Percentiles rank a stretch among this genome's conserved stretches.
Conservation (phyloP, 2,113 vertebrate genomes). For the Cercopithecus mona region DNA sequence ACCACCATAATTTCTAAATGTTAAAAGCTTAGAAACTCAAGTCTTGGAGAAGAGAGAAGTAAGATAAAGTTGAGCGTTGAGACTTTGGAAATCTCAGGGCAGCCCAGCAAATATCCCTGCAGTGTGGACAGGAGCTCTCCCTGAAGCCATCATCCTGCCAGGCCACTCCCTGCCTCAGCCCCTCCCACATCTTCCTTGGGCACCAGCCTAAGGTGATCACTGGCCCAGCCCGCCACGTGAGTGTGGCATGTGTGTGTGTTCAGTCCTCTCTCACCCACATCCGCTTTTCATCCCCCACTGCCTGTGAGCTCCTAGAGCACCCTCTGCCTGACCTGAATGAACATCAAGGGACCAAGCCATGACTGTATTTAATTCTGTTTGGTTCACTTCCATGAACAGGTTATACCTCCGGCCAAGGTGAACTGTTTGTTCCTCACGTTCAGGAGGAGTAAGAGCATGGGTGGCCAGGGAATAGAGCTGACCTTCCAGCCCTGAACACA, state of each 20-base stretch:
- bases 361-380: background rate
- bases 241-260: fast-evolving
- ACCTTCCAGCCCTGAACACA: fast-evolving
- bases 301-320: background rate
- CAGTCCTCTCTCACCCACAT: background rate
- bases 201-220: background rate
- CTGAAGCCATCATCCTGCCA: fast-evolving
- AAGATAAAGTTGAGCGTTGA: fast-evolving
- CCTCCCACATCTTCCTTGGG: background rate
- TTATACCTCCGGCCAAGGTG: background rate
- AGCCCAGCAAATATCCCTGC: fast-evolving
- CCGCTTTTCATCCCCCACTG: background rate
- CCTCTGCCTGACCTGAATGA: background rate
- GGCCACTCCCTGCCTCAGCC: fast-evolving
- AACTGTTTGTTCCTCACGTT: background rate
- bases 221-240: background rate
- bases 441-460: background rate
- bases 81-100: background rate
- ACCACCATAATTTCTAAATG: background rate
- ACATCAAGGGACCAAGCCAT: background rate
- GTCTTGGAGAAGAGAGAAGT: background rate
- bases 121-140: background rate
- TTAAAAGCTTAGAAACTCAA: background rate
- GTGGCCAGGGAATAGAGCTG: no score
- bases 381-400: fast-evolving